Percentiles rank a stretch among this genome's conserved stretches.
Evolutionary conservation across 2,888 invertebrate species (phyloP).

Genomic region (Actias luna): DNA sequence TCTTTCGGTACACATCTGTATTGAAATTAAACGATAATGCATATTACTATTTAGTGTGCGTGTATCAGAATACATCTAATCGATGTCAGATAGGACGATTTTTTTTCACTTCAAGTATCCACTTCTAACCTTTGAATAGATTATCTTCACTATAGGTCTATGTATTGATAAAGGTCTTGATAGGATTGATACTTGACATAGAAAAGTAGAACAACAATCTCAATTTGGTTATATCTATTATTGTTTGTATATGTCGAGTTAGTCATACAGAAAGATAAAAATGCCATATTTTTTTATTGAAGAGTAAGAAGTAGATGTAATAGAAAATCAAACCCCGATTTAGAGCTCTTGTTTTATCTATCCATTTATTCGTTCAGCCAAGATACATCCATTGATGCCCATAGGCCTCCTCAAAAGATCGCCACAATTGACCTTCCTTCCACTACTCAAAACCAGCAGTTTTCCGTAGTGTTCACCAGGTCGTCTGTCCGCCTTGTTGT

Average conservation of each 20-base stretch:
- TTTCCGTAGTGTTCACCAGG: too few relatives aligned
- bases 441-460: too few relatives aligned
- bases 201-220: not conserved
- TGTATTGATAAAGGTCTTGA: not conserved
- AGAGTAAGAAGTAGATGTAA: not conserved
- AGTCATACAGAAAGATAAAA: not conserved
- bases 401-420: too few relatives aligned
- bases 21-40: not conserved
- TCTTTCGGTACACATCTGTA: slow-evolving; percentile 26
- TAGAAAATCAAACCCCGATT: not conserved
- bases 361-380: too few relatives aligned
- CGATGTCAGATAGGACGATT: not conserved
- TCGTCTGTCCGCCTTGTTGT: too few relatives aligned
- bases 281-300: not conserved
- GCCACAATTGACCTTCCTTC: too few relatives aligned
- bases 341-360: not conserved
- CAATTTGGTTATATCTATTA: not conserved
- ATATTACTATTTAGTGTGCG: not conserved
- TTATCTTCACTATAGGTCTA: not conserved
- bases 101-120: not conserved
- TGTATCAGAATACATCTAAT: not conserved
- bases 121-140: not conserved
- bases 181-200: not conserved
- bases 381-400: too few relatives aligned
- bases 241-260: not conserved